Evolutionary conservation across 1,140 invertebrate species (phyloP), one percentile per base, ranked within the genome.

Genomic region (Parasteatoda tepidariorum): DNA sequence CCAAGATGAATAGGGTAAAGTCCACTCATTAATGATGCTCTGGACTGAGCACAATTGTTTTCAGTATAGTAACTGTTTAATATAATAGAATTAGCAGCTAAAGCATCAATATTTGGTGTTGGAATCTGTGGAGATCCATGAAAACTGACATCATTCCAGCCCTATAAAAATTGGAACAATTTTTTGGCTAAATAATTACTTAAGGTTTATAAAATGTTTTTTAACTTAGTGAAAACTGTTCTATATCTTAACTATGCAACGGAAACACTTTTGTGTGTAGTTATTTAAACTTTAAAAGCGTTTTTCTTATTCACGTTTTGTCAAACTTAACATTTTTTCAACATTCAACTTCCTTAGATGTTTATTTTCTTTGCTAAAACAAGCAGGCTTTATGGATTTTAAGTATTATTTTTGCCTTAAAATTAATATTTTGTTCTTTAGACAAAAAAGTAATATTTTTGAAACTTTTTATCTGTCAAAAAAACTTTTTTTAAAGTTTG

Each of bases 61-160:
- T 93, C 91, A 0, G 92, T 93, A 87, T 96, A 96, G 89, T 97
- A 96, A 86, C 93, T 93, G 85, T 93, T 92, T 4, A 96, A 87
- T 30, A 95, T 93, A 6, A 94, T 91, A 13, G 95, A 95, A 85
- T 93, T 92, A 88, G 93, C 93, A 0, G 93, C 95, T 57, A 96
- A 87, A 3, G 93, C 91, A 88, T 96, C 95, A 68, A 96, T 94
- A 88, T 96, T 96, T 1, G 95, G 94, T 0, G 95, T 96, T 62
- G 92, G 91, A 84, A 95, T 94, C 89, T 97, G 94, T 84, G 94
- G 90, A 0, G 93, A 93, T 2, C 95, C 95, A 88, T 96, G 95
- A 88, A 96, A 96, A 64, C 95, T 94, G 7, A 97, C 94, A 90
- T 97, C 95, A 88, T 96, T 95, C 91, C 94, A 96, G 11, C 95